A percentile compares a stretch with the other conserved stretches of the same genome.
phyloP scores from a whole-genome alignment of 2,113 vertebrate species.

The Ammospiza nelsoni region DNA sequence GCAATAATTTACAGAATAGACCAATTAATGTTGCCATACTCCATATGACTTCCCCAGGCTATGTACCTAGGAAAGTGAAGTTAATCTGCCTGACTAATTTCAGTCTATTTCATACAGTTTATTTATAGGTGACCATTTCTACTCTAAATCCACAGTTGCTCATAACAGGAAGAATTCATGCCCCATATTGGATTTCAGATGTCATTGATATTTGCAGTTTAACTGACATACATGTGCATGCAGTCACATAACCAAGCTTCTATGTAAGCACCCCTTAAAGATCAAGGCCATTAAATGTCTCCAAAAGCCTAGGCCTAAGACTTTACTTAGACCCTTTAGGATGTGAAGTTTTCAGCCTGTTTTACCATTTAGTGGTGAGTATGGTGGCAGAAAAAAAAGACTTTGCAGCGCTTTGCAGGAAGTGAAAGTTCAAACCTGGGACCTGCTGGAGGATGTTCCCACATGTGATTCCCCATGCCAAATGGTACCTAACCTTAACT shows the following conservation, averaged over 20 bases:
- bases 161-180: not conserved
- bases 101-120: not conserved
- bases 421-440: not conserved
- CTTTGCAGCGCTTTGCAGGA: not conserved
- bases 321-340: not conserved
- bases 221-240: fast-evolving
- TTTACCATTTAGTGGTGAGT: not conserved
- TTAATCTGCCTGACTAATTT: not conserved
- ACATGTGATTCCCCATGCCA: not conserved
- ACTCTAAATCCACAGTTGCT: not conserved
- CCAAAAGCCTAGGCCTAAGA: not conserved
- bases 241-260: fast-evolving
- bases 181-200: not conserved
- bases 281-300: not conserved
- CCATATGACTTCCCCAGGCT: not conserved
- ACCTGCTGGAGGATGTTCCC: not conserved
- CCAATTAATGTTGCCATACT: not conserved
- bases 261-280: not conserved
- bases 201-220: not conserved
- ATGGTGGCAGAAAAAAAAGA: not conserved
- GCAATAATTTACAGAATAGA: not conserved
- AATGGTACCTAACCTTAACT: fast-evolving
- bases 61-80: not conserved
- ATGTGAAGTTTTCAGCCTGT: not conserved
- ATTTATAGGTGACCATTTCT: not conserved